A percentile compares a stretch with the other conserved stretches of the same genome.
These are phyloP conservation scores for Drosophila mimica DNA, from an alignment of 2,888 invertebrate genomes.

Conservation along the genomic window DNA sequence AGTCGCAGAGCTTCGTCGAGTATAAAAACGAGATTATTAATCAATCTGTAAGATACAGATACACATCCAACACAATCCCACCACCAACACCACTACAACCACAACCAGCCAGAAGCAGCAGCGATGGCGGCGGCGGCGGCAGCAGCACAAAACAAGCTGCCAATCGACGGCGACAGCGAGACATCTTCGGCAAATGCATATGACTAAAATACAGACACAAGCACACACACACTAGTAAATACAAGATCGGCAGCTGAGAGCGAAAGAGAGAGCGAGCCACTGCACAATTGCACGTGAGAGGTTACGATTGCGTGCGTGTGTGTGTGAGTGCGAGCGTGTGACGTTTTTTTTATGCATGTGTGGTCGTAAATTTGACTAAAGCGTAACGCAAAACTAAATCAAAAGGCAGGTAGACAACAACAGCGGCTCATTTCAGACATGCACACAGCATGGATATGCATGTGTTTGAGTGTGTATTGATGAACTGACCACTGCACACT, in stretches of 20 bases:
- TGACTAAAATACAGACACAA: slow-evolving; percentile 48
- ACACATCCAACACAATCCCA: slow-evolving; percentile 55
- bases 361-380: slow-evolving; percentile 76
- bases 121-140: slow-evolving; percentile 13
- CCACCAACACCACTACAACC: slow-evolving; percentile 40
- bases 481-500: slow-evolving; percentile 63
- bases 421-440: slow-evolving; percentile 53
- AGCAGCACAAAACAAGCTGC: slow-evolving; percentile 54
- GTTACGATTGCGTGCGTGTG: slow-evolving; percentile 24
- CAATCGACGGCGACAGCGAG: slow-evolving; percentile 64
- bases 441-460: slow-evolving; percentile 16
- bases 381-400: slow-evolving; percentile 74
- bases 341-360: slow-evolving; percentile 42
- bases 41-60: slow-evolving; percentile 78
- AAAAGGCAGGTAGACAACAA: slow-evolving; percentile 66
- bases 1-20: slow-evolving; percentile 38
- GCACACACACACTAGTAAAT: slow-evolving; percentile 20
- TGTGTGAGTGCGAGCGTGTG: slow-evolving; percentile 25
- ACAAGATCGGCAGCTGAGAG: slow-evolving; percentile 48
- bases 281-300: slow-evolving; percentile 56
- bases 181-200: slow-evolving; percentile 65
- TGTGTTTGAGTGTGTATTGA: slow-evolving; percentile 39
- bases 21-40: slow-evolving; percentile 78
- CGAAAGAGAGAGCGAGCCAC: slow-evolving; percentile 32
- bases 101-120: slow-evolving; percentile 13